Conservation (phyloP, 1,140 invertebrate genomes). For the Euwallacea fornicatus region DNA sequence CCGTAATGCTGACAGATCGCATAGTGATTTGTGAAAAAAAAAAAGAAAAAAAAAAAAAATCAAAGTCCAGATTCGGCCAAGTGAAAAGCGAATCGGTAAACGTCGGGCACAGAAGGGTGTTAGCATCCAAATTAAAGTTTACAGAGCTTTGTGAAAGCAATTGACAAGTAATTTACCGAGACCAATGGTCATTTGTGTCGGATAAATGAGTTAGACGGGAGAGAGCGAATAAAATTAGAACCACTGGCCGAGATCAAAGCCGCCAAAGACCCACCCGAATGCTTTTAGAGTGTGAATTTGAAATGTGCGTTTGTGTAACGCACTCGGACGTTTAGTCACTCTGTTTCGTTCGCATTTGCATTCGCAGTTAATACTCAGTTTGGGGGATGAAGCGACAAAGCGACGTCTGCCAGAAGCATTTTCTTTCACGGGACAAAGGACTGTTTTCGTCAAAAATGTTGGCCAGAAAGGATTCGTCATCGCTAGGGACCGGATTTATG, state of each 20-base stretch:
- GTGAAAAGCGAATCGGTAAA: background rate
- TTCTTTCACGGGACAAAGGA: no score
- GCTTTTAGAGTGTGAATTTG: slow-evolving; percentile 38
- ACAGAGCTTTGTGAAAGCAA: slow-evolving; percentile 50
- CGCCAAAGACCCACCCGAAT: slow-evolving; percentile 17
- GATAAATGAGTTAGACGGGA: slow-evolving; percentile 53
- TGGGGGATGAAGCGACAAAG: no score
- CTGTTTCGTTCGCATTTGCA: slow-evolving; percentile 22
- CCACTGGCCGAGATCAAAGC: slow-evolving; percentile 52
- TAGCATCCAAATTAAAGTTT: slow-evolving; percentile 49
- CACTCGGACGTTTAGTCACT: slow-evolving; percentile 34
- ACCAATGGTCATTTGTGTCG: slow-evolving; percentile 54
- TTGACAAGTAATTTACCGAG: slow-evolving; percentile 54
- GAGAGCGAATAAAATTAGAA: slow-evolving; percentile 53
- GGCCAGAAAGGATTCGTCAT: no score
- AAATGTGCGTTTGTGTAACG: slow-evolving; percentile 28
- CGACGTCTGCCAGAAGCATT: no score
- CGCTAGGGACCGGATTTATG: no score
- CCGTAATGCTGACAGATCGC: no score
- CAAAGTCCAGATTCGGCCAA: no score
- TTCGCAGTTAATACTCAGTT: background rate
- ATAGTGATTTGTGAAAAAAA: no score
- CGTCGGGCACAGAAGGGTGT: slow-evolving; percentile 38
- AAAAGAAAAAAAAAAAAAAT: no score
- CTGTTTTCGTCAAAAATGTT: no score